phyloP scores from a whole-genome alignment of 2,888 invertebrate species.

The Thalpophila matura region DNA sequence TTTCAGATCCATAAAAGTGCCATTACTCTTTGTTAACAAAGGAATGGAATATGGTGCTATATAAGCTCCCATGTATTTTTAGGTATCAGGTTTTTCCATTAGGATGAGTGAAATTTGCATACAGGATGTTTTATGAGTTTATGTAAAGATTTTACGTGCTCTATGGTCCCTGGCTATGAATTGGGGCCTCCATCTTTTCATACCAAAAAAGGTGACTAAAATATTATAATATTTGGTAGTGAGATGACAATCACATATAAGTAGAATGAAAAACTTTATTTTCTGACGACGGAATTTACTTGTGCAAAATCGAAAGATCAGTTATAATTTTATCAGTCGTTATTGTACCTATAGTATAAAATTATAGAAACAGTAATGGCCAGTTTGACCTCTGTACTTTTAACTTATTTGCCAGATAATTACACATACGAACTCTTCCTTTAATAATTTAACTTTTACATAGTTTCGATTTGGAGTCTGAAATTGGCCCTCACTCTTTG shows the following conservation, averaged over 20 bases:
- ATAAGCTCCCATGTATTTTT: conserved; percentile 52
- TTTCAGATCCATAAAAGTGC: conserved; percentile 55
- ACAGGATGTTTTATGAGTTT: conserved; percentile 44
- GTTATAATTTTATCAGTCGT: too few species aligned
- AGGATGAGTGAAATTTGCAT: conserved; percentile 46
- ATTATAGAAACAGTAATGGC: too few species aligned
- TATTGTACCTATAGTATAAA: too few species aligned
- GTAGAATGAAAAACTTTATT: conserved; percentile 5
- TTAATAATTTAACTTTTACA: too few species aligned
- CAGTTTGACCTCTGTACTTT: too few species aligned
- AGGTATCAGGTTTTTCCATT: conserved; percentile 57
- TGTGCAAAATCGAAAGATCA: too few species aligned
- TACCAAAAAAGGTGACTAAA: conserved; percentile 30
- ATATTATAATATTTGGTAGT: conserved; percentile 31
- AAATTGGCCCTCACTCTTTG: too few species aligned
- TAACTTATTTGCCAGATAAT: too few species aligned
- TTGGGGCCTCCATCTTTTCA: conserved; percentile 21
- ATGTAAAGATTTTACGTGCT: conserved; percentile 34
- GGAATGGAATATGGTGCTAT: conserved; percentile 48
- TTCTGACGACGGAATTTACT: too few species aligned
- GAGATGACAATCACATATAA: background rate
- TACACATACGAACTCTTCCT: too few species aligned
- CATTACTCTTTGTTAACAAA: conserved; percentile 61
- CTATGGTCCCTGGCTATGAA: conserved; percentile 27
- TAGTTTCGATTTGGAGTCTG: too few species aligned